phyloP scores from a whole-genome alignment of 2,113 vertebrate species.

The Heterochromis multidens region DNA sequence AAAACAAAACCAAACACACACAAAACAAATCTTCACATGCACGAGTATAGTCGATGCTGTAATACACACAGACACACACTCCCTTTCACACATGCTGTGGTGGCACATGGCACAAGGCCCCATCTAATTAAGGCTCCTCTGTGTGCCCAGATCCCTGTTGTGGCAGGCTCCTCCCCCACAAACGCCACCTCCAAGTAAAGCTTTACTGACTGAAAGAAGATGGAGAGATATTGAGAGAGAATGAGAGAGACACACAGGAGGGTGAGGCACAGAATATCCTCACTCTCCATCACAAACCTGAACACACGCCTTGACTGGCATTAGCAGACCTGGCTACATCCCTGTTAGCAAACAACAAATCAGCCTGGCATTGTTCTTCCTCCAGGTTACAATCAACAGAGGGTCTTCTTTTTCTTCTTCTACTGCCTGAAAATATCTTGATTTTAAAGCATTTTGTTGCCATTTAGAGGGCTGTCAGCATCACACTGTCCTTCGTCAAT shows the following conservation, averaged over 20 bases:
- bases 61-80: slow-evolving; percentile 12
- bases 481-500: not conserved
- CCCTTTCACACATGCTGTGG: slow-evolving; percentile 29
- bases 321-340: slow-evolving; percentile 15
- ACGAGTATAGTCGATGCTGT: not conserved
- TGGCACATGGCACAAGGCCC: slow-evolving; percentile 66
- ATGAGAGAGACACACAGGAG: slow-evolving; percentile 10
- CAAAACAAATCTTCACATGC: not conserved
- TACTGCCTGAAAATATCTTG: not conserved
- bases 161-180: slow-evolving; percentile 61
- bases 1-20: not conserved
- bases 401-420: not conserved
- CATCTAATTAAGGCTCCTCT: slow-evolving; percentile 76
- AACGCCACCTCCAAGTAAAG: slow-evolving; percentile 37
- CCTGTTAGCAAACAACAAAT: slow-evolving; percentile 3
- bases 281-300: slow-evolving; percentile 31
- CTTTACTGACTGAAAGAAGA: slow-evolving; percentile 46
- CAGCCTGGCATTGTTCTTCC: slow-evolving; percentile 25
- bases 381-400: not conserved
- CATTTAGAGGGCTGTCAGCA: not conserved
- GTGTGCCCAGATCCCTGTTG: slow-evolving; percentile 63
- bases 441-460: not conserved
- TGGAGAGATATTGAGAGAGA: slow-evolving; percentile 34
- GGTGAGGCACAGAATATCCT: slow-evolving; percentile 27
- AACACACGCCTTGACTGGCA: slow-evolving; percentile 1